Evolutionary conservation across 2,888 invertebrate species (phyloP), one percentile per base, ranked within the genome.

Genomic region (Melieria picta): DNA sequence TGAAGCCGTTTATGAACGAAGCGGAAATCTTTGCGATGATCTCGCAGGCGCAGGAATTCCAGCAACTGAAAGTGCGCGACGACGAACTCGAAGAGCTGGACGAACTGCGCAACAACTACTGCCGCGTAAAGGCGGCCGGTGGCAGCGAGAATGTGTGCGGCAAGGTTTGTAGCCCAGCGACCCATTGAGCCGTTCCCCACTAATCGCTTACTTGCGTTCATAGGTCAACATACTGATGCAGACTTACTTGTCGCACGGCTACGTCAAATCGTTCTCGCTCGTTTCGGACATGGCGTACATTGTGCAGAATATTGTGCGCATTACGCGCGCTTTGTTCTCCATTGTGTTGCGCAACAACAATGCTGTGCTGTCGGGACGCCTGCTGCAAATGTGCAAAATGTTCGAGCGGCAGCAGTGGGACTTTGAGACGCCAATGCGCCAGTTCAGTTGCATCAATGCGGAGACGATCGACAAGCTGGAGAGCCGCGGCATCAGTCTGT

Each of bases 71-170:
- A 89, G 92, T 97, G 0, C 91, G 99, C 66, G 98, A 99, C 83
- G 99, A 99, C 84, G 99, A 99, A 86, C 86, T 97, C 79, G 91
- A 93, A 11, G 99, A 99, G 84, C 87, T 99, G 67, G 96, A 97
- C 85, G 89, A 90, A 58, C 89, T 98, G 16, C 89, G 91, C 47
- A 88, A 89, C 47, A 90, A 91, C 13, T 91, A 91, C 82, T 96
- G 98, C 82, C 92, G 93, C 81, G 88, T 96, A 46, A 90, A 91
- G 45, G 93, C 95, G 0, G 90, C 91, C 75, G 93, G 96, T 7
- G 94, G 95, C 0, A 91, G 93, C 3, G 98, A 98, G 83, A 96
- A 96, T 84, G 90, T 95, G 13, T 92, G 96, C 79, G 98, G 96
- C 80, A 98, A 98, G 90, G 97, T 82, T 74, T 69, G 69, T 64